These are phyloP conservation scores for Glyptemys insculpta DNA, from an alignment of 2,797 vertebrate species.

Conservation along the genomic window DNA sequence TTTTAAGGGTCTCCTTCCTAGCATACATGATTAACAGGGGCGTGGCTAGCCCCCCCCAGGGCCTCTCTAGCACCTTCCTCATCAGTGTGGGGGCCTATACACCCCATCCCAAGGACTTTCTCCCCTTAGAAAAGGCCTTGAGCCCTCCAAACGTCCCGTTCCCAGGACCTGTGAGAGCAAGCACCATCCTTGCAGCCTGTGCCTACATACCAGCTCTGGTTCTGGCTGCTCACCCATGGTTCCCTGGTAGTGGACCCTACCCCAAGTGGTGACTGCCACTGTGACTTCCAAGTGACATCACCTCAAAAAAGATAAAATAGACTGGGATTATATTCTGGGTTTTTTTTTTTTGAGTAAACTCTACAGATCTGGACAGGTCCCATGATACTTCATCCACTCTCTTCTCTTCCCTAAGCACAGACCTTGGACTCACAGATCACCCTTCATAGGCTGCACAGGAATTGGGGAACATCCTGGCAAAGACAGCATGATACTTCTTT, in stretches of 20 bases:
- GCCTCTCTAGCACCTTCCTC: too few relatives aligned
- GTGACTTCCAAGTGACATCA: not conserved
- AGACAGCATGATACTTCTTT: not conserved
- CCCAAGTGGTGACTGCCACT: not conserved
- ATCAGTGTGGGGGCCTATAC: too few relatives aligned
- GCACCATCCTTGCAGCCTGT: not conserved
- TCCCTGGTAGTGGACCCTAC: not conserved
- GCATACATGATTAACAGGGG: too few relatives aligned
- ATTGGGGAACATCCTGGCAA: not conserved
- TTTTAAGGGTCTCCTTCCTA: too few relatives aligned
- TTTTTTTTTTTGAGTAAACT: not conserved
- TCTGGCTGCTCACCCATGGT: not conserved
- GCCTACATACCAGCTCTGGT: not conserved
- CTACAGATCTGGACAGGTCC: not conserved
- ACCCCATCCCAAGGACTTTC: not conserved
- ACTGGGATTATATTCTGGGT: not conserved
- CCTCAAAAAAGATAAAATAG: not conserved
- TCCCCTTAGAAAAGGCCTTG: fast-evolving
- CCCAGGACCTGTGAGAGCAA: not conserved
- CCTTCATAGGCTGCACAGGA: not conserved
- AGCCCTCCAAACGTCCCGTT: not conserved
- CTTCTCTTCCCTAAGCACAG: not conserved
- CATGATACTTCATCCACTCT: not conserved
- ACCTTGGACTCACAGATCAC: not conserved
- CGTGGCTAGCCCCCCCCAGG: too few relatives aligned